Conservation (phyloP, 2,888 invertebrate genomes). For the Gryllus longicercus region DNA sequence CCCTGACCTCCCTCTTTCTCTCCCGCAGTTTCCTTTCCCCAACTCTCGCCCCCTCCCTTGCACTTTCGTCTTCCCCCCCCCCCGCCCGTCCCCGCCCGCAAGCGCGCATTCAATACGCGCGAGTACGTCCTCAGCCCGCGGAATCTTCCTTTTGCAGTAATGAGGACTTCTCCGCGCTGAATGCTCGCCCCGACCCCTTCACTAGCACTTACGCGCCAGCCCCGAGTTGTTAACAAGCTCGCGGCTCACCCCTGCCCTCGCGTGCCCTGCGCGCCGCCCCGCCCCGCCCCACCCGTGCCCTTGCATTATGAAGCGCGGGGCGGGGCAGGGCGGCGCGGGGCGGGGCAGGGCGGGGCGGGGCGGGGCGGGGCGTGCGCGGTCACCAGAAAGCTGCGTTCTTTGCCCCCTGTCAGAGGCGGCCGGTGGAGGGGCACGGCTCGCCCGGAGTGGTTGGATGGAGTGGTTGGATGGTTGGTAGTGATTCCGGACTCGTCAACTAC, state of each 20-base stretch:
- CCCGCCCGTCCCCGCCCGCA: not conserved
- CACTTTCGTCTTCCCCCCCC: not conserved
- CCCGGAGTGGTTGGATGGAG: too few species aligned
- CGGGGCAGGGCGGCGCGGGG: too few species aligned
- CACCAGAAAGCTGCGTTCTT: not conserved
- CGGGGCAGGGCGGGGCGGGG: too few species aligned
- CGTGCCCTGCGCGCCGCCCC: too few species aligned
- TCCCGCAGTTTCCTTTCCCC: too few species aligned
- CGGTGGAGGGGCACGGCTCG: not conserved
- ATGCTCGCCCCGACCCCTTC: not conserved
- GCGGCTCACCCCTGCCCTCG: not conserved
- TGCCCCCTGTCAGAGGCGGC: too few species aligned
- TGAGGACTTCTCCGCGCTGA: conserved; percentile 17
- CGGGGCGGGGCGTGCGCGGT: not conserved
- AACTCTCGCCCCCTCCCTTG: too few species aligned
- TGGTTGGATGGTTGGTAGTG: too few species aligned
- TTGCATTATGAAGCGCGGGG: not conserved
- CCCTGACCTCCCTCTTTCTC: too few species aligned
- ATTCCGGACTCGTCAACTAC: too few species aligned
- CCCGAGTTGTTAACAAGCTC: not conserved
- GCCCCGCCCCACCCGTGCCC: not conserved
- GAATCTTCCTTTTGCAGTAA: not conserved
- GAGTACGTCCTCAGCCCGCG: not conserved
- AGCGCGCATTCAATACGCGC: not conserved
- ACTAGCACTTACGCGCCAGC: not conserved